These are phyloP conservation scores for Clamator glandarius DNA, from an alignment of 2,797 vertebrate species.

Conservation along the genomic window DNA sequence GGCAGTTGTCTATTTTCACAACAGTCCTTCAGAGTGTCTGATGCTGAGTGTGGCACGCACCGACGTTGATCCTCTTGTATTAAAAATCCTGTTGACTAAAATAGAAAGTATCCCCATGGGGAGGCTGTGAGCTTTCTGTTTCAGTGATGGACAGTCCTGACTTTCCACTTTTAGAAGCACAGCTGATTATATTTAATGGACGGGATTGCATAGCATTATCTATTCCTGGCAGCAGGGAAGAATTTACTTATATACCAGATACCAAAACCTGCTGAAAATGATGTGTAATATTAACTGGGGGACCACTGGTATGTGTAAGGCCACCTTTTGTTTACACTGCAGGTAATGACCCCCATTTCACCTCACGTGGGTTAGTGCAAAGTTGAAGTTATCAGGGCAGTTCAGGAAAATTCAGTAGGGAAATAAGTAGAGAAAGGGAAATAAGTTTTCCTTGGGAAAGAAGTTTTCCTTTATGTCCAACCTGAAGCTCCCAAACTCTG, in stretches of 20 bases:
- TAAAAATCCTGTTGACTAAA: not conserved
- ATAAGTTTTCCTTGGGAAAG: not conserved
- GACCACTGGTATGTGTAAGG: not conserved
- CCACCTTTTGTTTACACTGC: not conserved
- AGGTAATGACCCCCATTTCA: not conserved
- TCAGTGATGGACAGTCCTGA: not conserved
- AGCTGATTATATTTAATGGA: not conserved
- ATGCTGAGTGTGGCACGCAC: accelerated
- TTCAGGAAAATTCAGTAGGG: not conserved
- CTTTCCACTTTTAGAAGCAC: not conserved
- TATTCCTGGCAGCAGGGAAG: not conserved
- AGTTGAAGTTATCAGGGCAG: not conserved
- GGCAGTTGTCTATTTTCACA: not conserved
- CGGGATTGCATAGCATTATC: not conserved
- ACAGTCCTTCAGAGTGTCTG: accelerated
- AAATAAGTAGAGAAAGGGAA: not conserved
- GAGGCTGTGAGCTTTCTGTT: accelerated
- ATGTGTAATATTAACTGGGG: accelerated
- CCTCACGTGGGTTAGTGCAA: not conserved
- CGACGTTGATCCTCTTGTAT: accelerated
- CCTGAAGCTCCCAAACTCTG: not conserved
- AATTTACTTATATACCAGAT: not conserved
- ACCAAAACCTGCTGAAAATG: not conserved
- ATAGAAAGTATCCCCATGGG: not conserved
- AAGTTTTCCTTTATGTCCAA: not conserved